Evolutionary conservation across 2,113 vertebrate genomes (phyloP).

Genomic region (Semicossyphus pulcher): DNA sequence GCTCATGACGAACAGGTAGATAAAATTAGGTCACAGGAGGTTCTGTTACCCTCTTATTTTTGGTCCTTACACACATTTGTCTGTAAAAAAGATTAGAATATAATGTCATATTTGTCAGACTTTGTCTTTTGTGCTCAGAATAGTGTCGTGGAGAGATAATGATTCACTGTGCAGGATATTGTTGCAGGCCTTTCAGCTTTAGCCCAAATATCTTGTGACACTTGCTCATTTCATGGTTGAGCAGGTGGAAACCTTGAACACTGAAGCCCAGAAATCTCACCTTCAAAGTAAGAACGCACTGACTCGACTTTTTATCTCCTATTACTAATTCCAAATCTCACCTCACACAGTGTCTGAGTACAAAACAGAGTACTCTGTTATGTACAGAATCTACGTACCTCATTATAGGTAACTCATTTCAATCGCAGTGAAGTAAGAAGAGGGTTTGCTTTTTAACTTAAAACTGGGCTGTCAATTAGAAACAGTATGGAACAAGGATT

Average conservation of each 20-base stretch:
- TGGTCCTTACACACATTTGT: too few relatives aligned
- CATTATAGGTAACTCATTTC: background rate
- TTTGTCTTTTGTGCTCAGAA: background rate
- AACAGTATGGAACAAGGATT: too few relatives aligned
- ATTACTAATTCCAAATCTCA: background rate
- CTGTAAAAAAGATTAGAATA: too few relatives aligned
- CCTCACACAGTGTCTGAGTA: background rate
- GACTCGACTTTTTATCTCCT: background rate
- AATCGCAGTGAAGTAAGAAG: too few relatives aligned
- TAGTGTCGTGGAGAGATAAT: background rate
- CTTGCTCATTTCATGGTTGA: constrained; percentile 14
- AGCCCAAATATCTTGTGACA: constrained; percentile 17
- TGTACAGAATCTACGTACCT: too few relatives aligned
- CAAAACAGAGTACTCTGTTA: background rate
- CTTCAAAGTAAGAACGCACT: background rate
- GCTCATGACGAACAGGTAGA: too few relatives aligned
- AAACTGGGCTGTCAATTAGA: too few relatives aligned
- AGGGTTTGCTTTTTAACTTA: too few relatives aligned
- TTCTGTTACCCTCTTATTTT: too few relatives aligned
- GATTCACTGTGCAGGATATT: background rate
- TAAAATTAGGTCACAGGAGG: too few relatives aligned
- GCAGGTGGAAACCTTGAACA: constrained; percentile 1
- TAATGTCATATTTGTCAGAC: too few relatives aligned
- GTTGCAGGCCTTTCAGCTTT: constrained; percentile 1
- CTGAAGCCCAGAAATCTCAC: background rate